Conservation (phyloP, 2,888 invertebrate genomes). For the Julus scandinavius region DNA sequence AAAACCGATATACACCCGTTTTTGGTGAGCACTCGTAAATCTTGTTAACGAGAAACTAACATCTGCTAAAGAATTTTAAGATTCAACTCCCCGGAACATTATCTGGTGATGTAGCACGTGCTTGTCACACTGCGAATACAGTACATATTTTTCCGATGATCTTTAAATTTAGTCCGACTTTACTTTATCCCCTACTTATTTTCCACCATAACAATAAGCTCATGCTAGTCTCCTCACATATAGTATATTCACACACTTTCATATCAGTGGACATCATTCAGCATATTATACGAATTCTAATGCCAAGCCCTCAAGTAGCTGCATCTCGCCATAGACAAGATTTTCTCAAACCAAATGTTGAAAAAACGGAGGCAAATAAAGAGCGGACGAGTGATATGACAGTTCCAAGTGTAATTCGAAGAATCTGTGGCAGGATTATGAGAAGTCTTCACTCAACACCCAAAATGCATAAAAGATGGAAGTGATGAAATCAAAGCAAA, state of each 20-base stretch:
- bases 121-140: not conserved
- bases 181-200: no score
- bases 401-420: not conserved
- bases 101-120: conserved; percentile 12
- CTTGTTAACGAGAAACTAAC: conserved; percentile 52
- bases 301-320: not conserved
- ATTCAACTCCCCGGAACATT: not conserved
- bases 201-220: no score
- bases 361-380: not conserved
- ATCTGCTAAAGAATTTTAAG: conserved; percentile 49
- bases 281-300: not conserved
- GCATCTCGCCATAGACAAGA: not conserved
- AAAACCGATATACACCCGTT: conserved; percentile 10
- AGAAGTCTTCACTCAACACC: not conserved
- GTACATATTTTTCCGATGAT: not conserved
- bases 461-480: not conserved
- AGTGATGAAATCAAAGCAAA: not conserved
- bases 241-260: not conserved
- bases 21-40: conserved; percentile 40
- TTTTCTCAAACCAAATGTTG: not conserved
- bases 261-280: not conserved
- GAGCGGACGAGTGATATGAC: not conserved
- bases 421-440: not conserved
- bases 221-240: no score
- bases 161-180: not conserved